Evolutionary conservation across 2,113 vertebrate genomes (phyloP).

Genomic region (Antechinus flavipes): DNA sequence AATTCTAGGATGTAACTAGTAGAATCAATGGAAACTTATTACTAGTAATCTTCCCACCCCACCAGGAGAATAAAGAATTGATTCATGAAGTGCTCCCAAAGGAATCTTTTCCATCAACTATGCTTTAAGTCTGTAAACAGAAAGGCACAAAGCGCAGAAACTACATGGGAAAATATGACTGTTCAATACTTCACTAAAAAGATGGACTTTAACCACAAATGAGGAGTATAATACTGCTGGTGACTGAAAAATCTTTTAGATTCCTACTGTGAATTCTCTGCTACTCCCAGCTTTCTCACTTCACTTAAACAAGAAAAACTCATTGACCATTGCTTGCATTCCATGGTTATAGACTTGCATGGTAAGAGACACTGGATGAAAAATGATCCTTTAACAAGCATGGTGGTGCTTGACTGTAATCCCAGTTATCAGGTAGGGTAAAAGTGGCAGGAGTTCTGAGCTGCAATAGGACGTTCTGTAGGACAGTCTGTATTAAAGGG

Average conservation of each 20-base stretch:
- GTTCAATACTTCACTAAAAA: background rate
- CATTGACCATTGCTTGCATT: background rate
- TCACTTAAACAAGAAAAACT: background rate
- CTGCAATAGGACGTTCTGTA: background rate
- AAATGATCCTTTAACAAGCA: background rate
- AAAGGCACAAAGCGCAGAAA: background rate
- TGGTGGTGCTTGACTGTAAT: background rate
- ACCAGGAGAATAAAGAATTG: slow-evolving; percentile 11
- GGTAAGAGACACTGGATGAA: background rate
- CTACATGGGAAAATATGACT: fast-evolving
- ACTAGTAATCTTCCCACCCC: background rate
- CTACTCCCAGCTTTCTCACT: background rate
- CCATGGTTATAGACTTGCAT: background rate
- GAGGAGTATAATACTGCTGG: background rate
- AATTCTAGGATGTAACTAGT: background rate
- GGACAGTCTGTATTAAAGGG: background rate
- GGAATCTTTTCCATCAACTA: background rate
- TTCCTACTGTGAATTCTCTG: background rate
- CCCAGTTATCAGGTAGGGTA: background rate
- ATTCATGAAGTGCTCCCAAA: background rate
- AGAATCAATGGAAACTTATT: slow-evolving; percentile 23
- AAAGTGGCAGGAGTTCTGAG: background rate
- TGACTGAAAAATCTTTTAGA: background rate
- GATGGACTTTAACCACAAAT: too few species aligned
- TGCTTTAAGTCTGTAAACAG: background rate